Conservation (phyloP, 1,140 invertebrate species). For the Carposina sasakii region DNA sequence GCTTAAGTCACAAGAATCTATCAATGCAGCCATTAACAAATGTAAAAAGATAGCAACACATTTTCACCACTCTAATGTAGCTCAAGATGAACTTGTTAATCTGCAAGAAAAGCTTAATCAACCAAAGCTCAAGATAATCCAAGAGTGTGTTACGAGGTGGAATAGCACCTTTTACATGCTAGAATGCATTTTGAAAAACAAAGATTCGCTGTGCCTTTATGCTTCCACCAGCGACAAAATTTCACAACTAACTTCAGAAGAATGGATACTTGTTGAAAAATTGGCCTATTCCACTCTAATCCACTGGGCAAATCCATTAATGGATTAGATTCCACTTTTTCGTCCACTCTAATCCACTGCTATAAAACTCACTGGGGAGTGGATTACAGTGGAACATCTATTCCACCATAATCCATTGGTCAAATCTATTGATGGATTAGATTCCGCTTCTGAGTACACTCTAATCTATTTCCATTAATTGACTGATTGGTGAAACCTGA, state of each 20-base stretch:
- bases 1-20: slow-evolving; percentile 23
- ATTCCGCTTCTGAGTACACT: no score
- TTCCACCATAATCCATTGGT: no score
- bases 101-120: background rate
- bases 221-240: background rate
- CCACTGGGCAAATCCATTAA: no score
- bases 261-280: background rate
- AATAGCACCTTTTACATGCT: background rate
- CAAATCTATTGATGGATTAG: no score
- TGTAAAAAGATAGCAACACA: slow-evolving; percentile 23
- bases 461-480: no score
- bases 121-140: background rate
- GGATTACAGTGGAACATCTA: no score
- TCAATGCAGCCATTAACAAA: slow-evolving; percentile 21
- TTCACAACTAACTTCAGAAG: background rate
- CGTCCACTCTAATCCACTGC: no score
- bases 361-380: no score
- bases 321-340: no score
- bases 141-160: background rate
- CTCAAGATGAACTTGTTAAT: slow-evolving; percentile 17
- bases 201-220: background rate
- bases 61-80: slow-evolving; percentile 20
- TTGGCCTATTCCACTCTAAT: no score
- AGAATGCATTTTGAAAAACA: background rate
- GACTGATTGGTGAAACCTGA: no score